Evolutionary conservation across 2,888 invertebrate species (phyloP), one percentile per base, ranked within the genome.

Genomic region (Pecten maximus): DNA sequence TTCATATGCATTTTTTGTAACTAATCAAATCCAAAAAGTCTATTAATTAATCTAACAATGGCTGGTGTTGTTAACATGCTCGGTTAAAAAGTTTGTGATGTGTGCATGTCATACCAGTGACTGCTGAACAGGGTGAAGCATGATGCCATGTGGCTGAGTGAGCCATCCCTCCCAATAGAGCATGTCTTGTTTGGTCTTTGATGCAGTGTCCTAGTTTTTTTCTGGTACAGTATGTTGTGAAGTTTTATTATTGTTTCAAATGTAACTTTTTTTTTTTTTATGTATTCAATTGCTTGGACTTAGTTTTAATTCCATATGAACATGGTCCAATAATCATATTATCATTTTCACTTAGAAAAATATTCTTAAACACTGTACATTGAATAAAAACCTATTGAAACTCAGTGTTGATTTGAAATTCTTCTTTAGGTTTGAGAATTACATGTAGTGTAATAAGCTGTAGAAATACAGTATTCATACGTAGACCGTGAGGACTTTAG

Each of bases 21-120:
- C n/a, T n/a, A n/a, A n/a, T n/a, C n/a, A n/a, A n/a, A n/a, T n/a
- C n/a, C n/a, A n/a, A n/a, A n/a, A n/a, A n/a, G n/a, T n/a, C n/a
- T n/a, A n/a, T n/a, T n/a, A n/a, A n/a, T n/a, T n/a, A n/a, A n/a
- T 74, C 2, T 74, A 74, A 28, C 28, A 16, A 74, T 74, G 74
- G 74, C 74, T 74, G 74, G 74, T 74, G 74, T 35, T 74, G 74
- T 35, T 19, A 54, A 54, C 54, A 54, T 54, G 74, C 74, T 74
- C 35, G 3, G 35, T 74, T n/a, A 74, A 35, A 74, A 74, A 74
- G 74, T 35, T 74, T 74, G 74, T 74, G 23, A 74, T 35, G 23
- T n/a, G 35, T 74, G 74, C 74, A 74, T 35, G 74, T 74, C 74
- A 0, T 35, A 35, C 6, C 35, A 35, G 74, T 74, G 74, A 50